A percentile compares a stretch with the other conserved stretches of the same genome.
phyloP scores from a whole-genome alignment of 2,797 vertebrate species.

The Orestias chungarensis region DNA sequence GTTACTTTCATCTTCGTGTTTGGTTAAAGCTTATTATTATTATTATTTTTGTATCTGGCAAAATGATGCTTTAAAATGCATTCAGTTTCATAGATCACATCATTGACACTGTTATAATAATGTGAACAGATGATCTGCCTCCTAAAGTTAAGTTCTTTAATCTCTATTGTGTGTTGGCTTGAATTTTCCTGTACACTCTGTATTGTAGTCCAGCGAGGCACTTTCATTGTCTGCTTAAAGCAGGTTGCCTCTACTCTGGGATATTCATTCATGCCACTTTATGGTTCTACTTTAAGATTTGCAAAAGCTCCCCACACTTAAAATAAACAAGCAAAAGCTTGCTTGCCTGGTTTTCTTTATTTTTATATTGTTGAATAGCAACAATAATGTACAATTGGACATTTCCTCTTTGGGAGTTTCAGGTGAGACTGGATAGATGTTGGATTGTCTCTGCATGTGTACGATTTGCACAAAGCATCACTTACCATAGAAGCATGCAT shows the following conservation, averaged over 20 bases:
- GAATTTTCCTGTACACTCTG: background rate
- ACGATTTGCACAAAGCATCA: conserved; percentile 46
- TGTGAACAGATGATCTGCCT: conserved; percentile 11
- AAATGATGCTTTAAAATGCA: background rate
- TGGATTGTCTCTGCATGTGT: conserved; percentile 23
- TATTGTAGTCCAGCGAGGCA: conserved; percentile 22
- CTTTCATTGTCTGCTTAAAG: conserved; percentile 63
- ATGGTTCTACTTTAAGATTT: conserved; percentile 24
- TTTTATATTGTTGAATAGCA: background rate
- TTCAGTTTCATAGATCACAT: background rate
- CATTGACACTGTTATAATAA: background rate
- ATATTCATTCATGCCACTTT: conserved; percentile 19
- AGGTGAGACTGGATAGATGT: conserved; percentile 37
- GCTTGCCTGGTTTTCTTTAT: conserved; percentile 10
- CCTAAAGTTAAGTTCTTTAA: conserved; percentile 9
- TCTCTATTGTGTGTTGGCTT: background rate
- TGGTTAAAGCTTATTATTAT: too few species aligned
- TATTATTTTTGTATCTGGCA: too few species aligned
- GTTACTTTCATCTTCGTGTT: too few species aligned
- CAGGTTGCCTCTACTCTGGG: conserved; percentile 35
- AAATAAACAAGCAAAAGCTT: background rate
- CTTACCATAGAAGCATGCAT: background rate
- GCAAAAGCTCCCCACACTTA: conserved; percentile 9
- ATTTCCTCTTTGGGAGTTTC: conserved; percentile 52
- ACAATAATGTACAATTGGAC: conserved; percentile 13